Conservation (phyloP, 2,113 vertebrate species). For the Ictidomys tridecemlineatus region DNA sequence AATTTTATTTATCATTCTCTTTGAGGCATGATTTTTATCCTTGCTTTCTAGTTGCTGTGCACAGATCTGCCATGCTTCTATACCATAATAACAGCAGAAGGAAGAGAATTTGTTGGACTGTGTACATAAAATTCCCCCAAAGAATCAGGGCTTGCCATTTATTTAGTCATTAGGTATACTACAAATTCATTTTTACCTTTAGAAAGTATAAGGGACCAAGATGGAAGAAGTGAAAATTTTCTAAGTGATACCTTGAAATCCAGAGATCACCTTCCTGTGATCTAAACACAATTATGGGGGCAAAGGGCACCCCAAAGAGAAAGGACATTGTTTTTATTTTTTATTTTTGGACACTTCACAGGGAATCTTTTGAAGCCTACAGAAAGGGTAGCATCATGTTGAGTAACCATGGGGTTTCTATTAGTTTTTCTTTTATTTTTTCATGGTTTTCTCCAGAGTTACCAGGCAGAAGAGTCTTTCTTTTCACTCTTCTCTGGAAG, state of each 20-base stretch:
- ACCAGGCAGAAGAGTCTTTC: neutral
- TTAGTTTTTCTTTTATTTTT: constrained; percentile 20
- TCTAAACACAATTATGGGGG: neutral
- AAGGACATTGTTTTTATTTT: neutral
- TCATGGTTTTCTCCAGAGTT: neutral
- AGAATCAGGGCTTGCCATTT: neutral
- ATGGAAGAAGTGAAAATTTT: neutral
- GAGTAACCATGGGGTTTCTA: neutral
- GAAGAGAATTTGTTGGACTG: neutral
- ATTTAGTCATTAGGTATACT: neutral
- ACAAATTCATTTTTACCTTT: neutral
- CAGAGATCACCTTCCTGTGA: neutral
- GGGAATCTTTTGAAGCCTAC: neutral
- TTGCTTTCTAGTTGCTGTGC: neutral
- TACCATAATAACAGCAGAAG: neutral
- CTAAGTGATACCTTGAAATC: neutral
- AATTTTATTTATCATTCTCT: neutral
- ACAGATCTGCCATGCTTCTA: neutral
- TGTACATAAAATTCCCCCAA: neutral
- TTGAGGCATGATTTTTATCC: neutral
- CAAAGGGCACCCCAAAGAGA: neutral
- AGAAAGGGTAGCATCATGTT: neutral
- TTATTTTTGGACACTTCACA: neutral
- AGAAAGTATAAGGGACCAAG: neutral
- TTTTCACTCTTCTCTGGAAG: neutral